Base-by-base conservation (phyloP, 2,888 invertebrate genomes). In the Pristionchus mayeri region DNA sequence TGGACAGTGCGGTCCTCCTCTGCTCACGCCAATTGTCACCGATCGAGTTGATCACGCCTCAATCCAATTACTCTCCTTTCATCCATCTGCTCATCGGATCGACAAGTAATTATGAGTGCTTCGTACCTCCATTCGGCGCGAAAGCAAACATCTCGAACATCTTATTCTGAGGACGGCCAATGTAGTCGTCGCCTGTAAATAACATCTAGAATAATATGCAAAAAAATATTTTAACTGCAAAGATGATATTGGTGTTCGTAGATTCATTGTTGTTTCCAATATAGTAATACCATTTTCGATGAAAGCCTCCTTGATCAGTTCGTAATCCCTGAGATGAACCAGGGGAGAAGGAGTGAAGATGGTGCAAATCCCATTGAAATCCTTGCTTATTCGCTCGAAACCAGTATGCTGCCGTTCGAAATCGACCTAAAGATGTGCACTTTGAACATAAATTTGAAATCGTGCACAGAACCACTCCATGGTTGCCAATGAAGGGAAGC, bases 271-370 rank as follows among this genome's bases (percentile, higher is more conserved):
- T 4, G 21, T 24, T 4, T 30, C 27, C 13, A 63, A 63, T 34
- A 27, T 24, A 24, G 7, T 24, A 11, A 9, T 24, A 71, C 71
- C 71, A 40, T 71, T 71, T 11, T 71, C 40, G 37, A 71, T 71
- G 71, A 71, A 71, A 9, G 71, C 71, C 40, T 71, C 71, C 13
- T 71, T 71, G 40, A 71, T 71, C 44, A 71, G n/a, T 44, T 71
- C 40, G 13, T 16, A 40, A 18, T 71, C 71, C 24, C 71, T 71
- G n/a, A 71, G n/a, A 44, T 71, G 71, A 3, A 71, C 71, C n/a
- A 71, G 40, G 40, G 71, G 71, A 0, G 71, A 71, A 44, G 71
- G 71, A 40, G 71, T 71, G 71, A 71, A 71, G 1, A 71, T 40
- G 0, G 71, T 71, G 40, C n/a, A n/a, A 7, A 71, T 18, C 9